Evolutionary conservation across 2,888 invertebrate species (phyloP), one percentile per base, ranked within the genome.

Genomic region (Lymantria dispar): DNA sequence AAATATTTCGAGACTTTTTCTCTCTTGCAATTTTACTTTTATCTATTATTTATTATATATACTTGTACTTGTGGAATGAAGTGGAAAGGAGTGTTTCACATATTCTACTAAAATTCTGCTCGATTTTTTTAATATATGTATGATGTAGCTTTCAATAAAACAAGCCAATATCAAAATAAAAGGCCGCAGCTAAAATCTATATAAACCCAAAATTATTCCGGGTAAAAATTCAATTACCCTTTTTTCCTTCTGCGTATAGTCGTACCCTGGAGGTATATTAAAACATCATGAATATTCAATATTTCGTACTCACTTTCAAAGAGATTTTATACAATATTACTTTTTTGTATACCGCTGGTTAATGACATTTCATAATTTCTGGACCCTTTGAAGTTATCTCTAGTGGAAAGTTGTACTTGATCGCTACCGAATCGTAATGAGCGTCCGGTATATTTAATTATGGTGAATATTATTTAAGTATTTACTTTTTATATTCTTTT

Each of bases 171-270:
- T 30, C 10, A 38, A 46, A 54, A 52, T 45, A 58, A 66, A 55
- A 38, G 43, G 40, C 40, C 52, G 50, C 48, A 43, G 44, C 58
- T 49, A 46, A 68, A 64, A 62, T 64, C 52, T 62, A 60, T 66
- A 69, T 62, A 62, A 52, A 54, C 60, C 45, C 44, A 49, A 64
- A 69, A 62, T 52, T 64, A 64, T 64, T 64, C 62, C 10, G 56
- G 64, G n/a, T 62, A 51, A 47, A 72, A 70, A 70, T 70, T 70
- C 68, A 70, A 72, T 72, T 70, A 72, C 64, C 55, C 68, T 67
- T 69, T 65, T 61, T 65, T 67, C 30, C 40, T 61, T 50, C n/a
- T 30, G 46, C 47, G 53, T 54, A 15, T 60, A 50, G 61, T 50
- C 47, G 50, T 50, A 50, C 60, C 59, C 50, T 48, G 8, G 33